phyloP scores from a whole-genome alignment of 2,888 invertebrate genomes.

The Imbricaverruca yamaguchii region DNA sequence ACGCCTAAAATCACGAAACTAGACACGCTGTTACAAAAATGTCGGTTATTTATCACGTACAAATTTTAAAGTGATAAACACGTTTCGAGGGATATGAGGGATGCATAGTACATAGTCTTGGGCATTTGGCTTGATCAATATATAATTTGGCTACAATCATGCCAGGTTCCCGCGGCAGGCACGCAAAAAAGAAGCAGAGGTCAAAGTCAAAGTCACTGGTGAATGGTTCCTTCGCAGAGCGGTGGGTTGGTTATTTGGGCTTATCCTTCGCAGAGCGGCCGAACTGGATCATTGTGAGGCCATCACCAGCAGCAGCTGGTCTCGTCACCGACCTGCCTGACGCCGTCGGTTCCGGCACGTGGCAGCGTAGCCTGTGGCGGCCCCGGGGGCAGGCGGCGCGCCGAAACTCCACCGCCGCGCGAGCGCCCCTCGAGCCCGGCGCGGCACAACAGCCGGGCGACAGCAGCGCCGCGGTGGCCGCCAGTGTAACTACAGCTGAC shows the following conservation, averaged over 20 bases:
- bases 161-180: too few species aligned
- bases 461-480: not conserved
- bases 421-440: not conserved
- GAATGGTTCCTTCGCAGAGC: not conserved
- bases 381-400: not conserved
- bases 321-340: not conserved
- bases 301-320: not conserved
- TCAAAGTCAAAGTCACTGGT: too few species aligned
- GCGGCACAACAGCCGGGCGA: not conserved
- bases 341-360: not conserved
- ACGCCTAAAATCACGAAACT: too few species aligned
- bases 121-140: too few species aligned
- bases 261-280: not conserved
- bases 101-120: too few species aligned
- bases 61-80: too few species aligned
- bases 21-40: too few species aligned
- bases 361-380: not conserved
- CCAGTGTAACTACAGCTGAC: not conserved
- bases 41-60: too few species aligned
- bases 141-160: too few species aligned
- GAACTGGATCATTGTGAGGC: not conserved
- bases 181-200: too few species aligned
- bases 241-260: too few species aligned
- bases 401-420: not conserved
- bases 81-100: too few species aligned